Evolutionary conservation across 2,113 vertebrate species (phyloP), one percentile per base, ranked within the genome.

Genomic region (Periophthalmodon schlosseri): DNA sequence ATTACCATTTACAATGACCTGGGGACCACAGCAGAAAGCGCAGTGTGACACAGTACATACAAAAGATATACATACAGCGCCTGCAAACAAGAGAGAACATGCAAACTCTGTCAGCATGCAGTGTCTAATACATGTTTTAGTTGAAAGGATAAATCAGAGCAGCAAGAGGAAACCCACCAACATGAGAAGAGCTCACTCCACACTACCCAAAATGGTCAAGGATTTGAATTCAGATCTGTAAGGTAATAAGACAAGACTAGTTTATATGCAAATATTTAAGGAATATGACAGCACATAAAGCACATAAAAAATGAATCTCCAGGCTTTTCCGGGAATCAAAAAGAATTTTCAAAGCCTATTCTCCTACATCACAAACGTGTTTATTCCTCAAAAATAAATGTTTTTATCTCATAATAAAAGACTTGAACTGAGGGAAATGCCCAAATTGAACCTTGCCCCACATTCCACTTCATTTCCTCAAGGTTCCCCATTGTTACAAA

Each of bases 371-470:
- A 63, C 34, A 20, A 34, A 63, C 16, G 2, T 65, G 16, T 65
- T 65, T 65, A 39, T 65, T 65, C 34, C 63, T n/a, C 34, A 44
- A 12, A 64, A 65, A 65, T 44, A 44, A 65, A 20, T 34, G 60
- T 63, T 63, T 58, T 63, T 33, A 34, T 18, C 60, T 65, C 18
- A 39, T 39, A 12, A 39, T 39, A 65, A 63, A 63, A 65, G 63
- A 12, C 7, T 65, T 39, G 34, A 44, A 23, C 23, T 68, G 66
- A 68, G 2, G 49, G 23, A 49, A 67, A 4, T 54, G 54, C 56
- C 54, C 57, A 21, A 61, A 44, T 36, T 77, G 20, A 79, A 54
- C 68, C 52, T 33, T 75, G 74, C 60, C 56, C 70, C 61, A 49
- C 68, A 71, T 75, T 83, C 52, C 50, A 18, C 49, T 75, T 7